Base-by-base conservation (phyloP, 2,888 invertebrate genomes). In the Amiota minor region DNA sequence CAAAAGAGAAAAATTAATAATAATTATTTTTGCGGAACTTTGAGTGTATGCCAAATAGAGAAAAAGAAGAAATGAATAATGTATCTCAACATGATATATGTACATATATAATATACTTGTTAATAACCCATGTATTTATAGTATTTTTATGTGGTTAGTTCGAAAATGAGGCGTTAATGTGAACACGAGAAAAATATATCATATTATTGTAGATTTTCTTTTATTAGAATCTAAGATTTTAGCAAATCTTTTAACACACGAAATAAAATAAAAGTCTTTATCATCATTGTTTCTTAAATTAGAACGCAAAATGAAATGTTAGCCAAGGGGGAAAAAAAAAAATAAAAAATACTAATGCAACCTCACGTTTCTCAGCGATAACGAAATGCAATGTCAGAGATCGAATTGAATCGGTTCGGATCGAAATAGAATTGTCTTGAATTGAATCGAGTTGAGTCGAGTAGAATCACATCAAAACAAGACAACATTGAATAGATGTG, bases 141-240 rank as follows among this genome's bases (percentile, higher is more conserved):
- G 35, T 35, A 35, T 9, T 6, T 56, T 56, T 16, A 20, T 56
- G 16, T 56, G 9, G 55, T 14, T 18, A 55, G 14, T 18, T 6
- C 18, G n/a, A 45, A n/a, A 45, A 62, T 62, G 62, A 62, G 62
- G 62, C 45, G 62, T 62, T 62, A n/a, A 62, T 62, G 46, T 62
- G 45, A 62, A 62, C 62, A 62, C 14, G 20, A 59, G 46, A 14
- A 12, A n/a, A 62, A 61, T 10, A 61, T 20, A 12, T n/a, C 11
- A 53, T 9, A 53, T 53, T 53, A 53, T 53, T 14, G 9, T 59
- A 59, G 11, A 12, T 20, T 59, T 59, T 59, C 11, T 59, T 12
- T 18, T 59, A 20, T 59, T 59, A 20, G 11, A 20, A 59, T 18
- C 12, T 59, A 6, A 35, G 6, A 35, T 16, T 56, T 59, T 59